These are phyloP conservation scores for Plusia festucae DNA, from an alignment of 2,888 invertebrate genomes.

Conservation along the genomic window DNA sequence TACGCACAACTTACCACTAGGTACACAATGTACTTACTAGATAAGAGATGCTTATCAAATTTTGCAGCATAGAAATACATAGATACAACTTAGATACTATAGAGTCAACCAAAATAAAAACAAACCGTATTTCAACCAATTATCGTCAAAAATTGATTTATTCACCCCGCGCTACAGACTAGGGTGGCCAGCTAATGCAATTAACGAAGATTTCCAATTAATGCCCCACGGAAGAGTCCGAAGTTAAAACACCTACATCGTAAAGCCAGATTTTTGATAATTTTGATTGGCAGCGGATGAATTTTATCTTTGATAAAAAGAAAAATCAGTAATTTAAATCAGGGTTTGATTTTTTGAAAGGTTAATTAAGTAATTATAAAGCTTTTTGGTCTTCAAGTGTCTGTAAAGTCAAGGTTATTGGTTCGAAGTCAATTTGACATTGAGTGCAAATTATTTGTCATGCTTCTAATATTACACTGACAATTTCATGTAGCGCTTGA, in stretches of 20 bases:
- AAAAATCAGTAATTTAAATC: background rate
- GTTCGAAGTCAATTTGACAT: background rate
- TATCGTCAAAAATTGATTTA: constrained; percentile 43
- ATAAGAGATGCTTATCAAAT: too few relatives aligned
- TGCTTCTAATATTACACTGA: background rate
- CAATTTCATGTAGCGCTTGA: too few relatives aligned
- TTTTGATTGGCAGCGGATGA: background rate
- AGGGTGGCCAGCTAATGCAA: constrained; percentile 57
- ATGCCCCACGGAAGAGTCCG: constrained; percentile 29
- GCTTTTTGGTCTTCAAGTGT: background rate
- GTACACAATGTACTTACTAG: too few relatives aligned
- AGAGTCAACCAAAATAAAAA: background rate
- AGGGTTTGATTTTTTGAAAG: background rate
- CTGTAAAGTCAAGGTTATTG: background rate
- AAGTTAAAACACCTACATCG: constrained; percentile 44
- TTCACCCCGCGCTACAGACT: constrained; percentile 33
- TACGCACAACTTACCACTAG: too few relatives aligned
- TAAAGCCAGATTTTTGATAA: background rate
- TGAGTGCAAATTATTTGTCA: background rate
- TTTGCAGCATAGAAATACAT: too few relatives aligned
- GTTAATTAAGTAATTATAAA: background rate
- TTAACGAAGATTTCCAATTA: constrained; percentile 53
- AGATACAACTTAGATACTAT: too few relatives aligned
- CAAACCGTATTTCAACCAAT: constrained; percentile 13
- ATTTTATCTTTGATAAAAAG: constrained; percentile 1